Base-by-base conservation (phyloP, 2,797 vertebrate genomes). In the Falco novaeseelandiae region DNA sequence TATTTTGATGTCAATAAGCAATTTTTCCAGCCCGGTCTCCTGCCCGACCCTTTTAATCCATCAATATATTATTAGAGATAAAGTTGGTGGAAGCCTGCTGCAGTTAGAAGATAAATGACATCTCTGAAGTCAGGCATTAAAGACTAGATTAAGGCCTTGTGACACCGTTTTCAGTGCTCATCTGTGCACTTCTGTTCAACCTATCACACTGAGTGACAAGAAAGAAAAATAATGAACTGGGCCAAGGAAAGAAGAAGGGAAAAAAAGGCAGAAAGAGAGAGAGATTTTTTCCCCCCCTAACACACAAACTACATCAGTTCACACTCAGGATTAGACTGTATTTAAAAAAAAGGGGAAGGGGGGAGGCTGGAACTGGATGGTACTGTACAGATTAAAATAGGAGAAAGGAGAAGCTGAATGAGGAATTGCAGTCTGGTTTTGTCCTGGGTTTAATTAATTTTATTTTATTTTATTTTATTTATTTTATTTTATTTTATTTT, bases 1-100 rank as follows among this genome's bases (percentile, higher is more conserved):
- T 99, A 99, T 99, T 99, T 99, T 99, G 99, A 99, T 99, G 99
- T 99, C 99, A 99, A 99, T 99, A 99, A 99, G 99, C 99, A 99
- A 99, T 99, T 99, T 99, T 99, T 99, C 99, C 99, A 99, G 99
- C 99, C 99, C 99, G 99, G 99, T 99, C 99, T 99, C 99, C 99
- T 99, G 99, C 99, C 99, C 99, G 99, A 99, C 99, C 99, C 99
- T 99, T 99, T 99, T 99, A 99, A 99, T 99, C 99, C 99, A 99
- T 99, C 99, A 99, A 99, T 99, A 99, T 99, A 99, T 99, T 99
- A 99, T 99, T 99, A 99, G 99, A 99, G 99, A 99, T 99, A 99
- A 99, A 99, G 99, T 99, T 99, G 99, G 99, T 99, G 99, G 99
- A 99, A 99, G 99, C 99, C 99, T 99, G 99, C 99, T 99, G 99